Evolutionary conservation across 1,140 invertebrate genomes (phyloP).

Genomic region (Zaprionus davidi): DNA sequence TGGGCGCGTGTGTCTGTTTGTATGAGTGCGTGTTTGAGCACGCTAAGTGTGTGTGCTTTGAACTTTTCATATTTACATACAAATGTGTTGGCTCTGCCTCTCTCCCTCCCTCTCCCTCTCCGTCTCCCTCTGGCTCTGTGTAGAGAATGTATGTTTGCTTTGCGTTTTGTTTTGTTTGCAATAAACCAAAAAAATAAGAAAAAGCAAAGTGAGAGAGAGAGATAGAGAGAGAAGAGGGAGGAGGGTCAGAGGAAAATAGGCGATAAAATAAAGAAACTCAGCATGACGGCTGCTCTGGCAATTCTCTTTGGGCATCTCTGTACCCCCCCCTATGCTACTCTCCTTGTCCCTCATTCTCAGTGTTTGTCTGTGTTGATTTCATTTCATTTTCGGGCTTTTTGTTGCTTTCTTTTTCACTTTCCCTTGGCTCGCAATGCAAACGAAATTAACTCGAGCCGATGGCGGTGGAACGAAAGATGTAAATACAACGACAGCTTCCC

Average conservation of each 20-base stretch:
- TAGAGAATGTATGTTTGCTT: slow-evolving; percentile 61
- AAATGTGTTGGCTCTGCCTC: slow-evolving; percentile 45
- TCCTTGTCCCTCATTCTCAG: background rate
- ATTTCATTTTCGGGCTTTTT: slow-evolving; percentile 57
- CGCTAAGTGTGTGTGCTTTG: slow-evolving; percentile 77
- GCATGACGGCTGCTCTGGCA: slow-evolving; percentile 22
- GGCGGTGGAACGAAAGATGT: slow-evolving; percentile 46
- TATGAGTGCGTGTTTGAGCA: slow-evolving; percentile 62
- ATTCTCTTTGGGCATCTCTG: slow-evolving; percentile 18
- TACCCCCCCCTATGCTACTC: background rate
- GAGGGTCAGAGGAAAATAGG: slow-evolving; percentile 11
- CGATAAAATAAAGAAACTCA: slow-evolving; percentile 32
- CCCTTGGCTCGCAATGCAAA: slow-evolving; percentile 47
- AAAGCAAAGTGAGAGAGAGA: slow-evolving; percentile 1
- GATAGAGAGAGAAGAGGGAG: slow-evolving; percentile 2
- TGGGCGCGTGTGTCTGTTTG: slow-evolving; percentile 28
- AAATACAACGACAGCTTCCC: slow-evolving; percentile 25
- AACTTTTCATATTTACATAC: slow-evolving; percentile 78
- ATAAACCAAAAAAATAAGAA: slow-evolving; percentile 50
- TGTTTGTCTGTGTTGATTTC: slow-evolving; percentile 61
- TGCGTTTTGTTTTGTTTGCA: slow-evolving; percentile 75
- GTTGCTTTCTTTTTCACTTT: slow-evolving; percentile 23
- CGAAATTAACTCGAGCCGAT: slow-evolving; percentile 65
- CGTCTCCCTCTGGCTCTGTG: slow-evolving; percentile 12
- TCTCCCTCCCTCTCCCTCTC: background rate